Base-by-base conservation (phyloP, 2,113 vertebrate species). In the Parotia lawesii region DNA sequence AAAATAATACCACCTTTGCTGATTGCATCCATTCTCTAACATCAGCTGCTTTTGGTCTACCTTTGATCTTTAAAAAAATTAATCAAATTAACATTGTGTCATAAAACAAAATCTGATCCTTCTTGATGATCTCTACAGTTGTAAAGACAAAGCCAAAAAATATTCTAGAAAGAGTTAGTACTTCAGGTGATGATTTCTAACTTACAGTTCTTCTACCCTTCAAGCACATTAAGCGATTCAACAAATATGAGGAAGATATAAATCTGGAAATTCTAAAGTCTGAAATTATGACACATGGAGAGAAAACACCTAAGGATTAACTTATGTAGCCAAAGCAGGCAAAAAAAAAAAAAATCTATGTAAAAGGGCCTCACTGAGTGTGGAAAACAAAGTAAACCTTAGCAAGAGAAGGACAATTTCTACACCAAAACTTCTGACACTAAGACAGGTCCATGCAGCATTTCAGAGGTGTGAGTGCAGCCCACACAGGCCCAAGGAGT, bases 361-460 rank as follows among this genome's bases (percentile, higher is more conserved):
- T 60, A n/a, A 40, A 65, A 61, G 8, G 3, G 2, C 2, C 4
- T 23, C 6, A 9, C 5, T 2, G 4, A 73, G 12, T 5, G 5
- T 38, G 51, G 33, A 71, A 74, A 84, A 64, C 15, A 45, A 56
- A 53, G 28, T 18, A 10, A 72, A 22, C 19, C 56, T 48, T 1
- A 70, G 47, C 33, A 81, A 71, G 10, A 45, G 1, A 67, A 50
- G 24, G 29, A 60, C 14, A 22, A 74, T 33, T 74, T 81, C 56
- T 38, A 40, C 25, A 56, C 5, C 31, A 44, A 33, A 91, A 64
- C 24, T 81, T 16, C 45, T 24, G 13, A 56, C 40, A 17, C 29
- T 40, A 16, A 57, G 73, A 22, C 2, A 85, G 48, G 22, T 17
- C 37, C 33, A 29, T 4, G 22, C 33, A 76, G n/a, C 35, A 37